Evolutionary conservation across 2,113 vertebrate genomes (phyloP), one percentile per base, ranked within the genome.

Genomic region (Odocoileus virginianus): DNA sequence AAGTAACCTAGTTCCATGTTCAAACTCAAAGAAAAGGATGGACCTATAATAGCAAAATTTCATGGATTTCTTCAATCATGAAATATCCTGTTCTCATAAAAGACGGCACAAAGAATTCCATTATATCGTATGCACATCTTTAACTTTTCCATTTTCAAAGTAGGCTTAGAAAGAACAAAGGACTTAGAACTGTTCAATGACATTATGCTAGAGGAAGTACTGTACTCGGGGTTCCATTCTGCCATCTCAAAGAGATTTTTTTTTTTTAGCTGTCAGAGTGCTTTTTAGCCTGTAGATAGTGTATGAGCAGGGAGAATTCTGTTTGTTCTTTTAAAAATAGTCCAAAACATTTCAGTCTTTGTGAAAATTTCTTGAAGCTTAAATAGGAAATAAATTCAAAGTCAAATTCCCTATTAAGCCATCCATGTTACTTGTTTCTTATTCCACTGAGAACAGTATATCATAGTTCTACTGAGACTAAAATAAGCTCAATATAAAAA

Each of bases 241-340:
- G 98, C 94, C 92, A 97, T 97, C 98, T 99, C 99, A 99, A 99
- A 99, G 97, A 96, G 93, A 92, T 97, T 97, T 98, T 98, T 98
- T 98, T 45, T 92, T 98, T 98, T 99, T 98, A 98, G 92, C 97
- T 98, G 98, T 98, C 98, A 98, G 96, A 98, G 89, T 88, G 76
- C 98, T 98, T 98, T 99, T 98, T 98, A 98, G 98, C 98, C 98
- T 98, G 97, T 98, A 98, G 99, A 97, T 87, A 97, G 96, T 98
- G 96, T 97, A 97, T 0, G 79, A 98, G 98, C 95, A 97, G 97
- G 89, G 96, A 98, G 90, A 98, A 98, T 98, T 98, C 97, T 99
- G 98, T 99, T 98, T 99, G 98, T 99, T 98, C 99, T 99, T 98
- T 99, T 98, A 98, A 98, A 99, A 99, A 98, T 97, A 98, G 97